Evolutionary conservation across 2,113 vertebrate species (phyloP).

Genomic region (Laticauda laticaudata): DNA sequence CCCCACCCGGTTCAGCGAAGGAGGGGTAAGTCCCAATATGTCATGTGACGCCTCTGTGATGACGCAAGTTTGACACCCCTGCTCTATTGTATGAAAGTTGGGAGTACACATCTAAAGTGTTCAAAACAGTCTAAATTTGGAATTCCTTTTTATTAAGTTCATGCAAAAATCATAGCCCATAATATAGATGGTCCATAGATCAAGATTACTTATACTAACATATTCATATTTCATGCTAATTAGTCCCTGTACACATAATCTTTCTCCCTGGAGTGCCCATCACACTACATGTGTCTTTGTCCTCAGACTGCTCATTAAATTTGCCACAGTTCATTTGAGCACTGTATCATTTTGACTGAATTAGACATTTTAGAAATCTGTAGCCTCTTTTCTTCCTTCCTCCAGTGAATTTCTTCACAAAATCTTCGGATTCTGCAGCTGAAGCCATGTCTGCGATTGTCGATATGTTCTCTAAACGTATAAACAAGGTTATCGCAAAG

Average conservation of each 20-base stretch:
- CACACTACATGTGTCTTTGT: slow-evolving; percentile 73
- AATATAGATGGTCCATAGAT: slow-evolving; percentile 68
- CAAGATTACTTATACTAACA: slow-evolving; percentile 69
- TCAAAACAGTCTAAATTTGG: slow-evolving; percentile 45
- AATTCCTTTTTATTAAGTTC: slow-evolving; percentile 65
- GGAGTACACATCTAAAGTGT: slow-evolving; percentile 56
- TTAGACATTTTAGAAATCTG: slow-evolving; percentile 61
- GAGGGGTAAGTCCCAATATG: too few species aligned
- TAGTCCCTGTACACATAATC: slow-evolving; percentile 68
- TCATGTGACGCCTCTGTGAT: too few species aligned
- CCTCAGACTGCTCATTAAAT: slow-evolving; percentile 78
- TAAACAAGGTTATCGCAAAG: slow-evolving; percentile 45
- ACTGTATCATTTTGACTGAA: slow-evolving; percentile 54
- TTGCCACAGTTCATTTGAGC: slow-evolving; percentile 74
- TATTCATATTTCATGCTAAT: slow-evolving; percentile 79
- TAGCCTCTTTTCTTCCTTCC: slow-evolving; percentile 58
- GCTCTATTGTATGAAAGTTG: slow-evolving; percentile 39
- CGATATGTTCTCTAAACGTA: slow-evolving; percentile 32
- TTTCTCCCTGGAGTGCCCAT: slow-evolving; percentile 63
- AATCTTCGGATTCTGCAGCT: slow-evolving; percentile 16
- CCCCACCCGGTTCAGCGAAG: too few species aligned
- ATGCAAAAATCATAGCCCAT: slow-evolving; percentile 61
- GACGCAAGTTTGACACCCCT: too few species aligned
- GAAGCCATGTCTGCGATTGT: slow-evolving; percentile 43
- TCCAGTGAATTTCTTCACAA: slow-evolving; percentile 53